Evolutionary conservation across 2,113 vertebrate genomes (phyloP).

Genomic region (Channa argus): DNA sequence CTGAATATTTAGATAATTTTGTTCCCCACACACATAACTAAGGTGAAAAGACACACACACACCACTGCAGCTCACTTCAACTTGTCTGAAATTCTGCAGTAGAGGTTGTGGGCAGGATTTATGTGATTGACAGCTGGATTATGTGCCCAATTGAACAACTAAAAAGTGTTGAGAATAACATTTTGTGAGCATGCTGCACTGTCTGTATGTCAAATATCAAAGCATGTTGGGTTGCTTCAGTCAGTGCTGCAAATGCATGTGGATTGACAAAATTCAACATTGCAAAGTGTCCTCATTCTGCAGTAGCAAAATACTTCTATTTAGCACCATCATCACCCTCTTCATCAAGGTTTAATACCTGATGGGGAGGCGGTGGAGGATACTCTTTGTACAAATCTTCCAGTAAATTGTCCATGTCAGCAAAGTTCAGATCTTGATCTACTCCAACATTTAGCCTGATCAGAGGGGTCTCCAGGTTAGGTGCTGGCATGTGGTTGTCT

Average conservation of each 20-base stretch:
- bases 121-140: slow-evolving; percentile 51
- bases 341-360: slow-evolving; percentile 81
- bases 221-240: slow-evolving; percentile 17
- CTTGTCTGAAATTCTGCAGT: slow-evolving; percentile 13
- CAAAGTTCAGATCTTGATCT: slow-evolving; percentile 76
- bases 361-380: slow-evolving; percentile 85
- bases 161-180: slow-evolving; percentile 14
- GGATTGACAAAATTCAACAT: background rate
- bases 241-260: slow-evolving; percentile 25
- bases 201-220: slow-evolving; percentile 26
- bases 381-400: slow-evolving; percentile 91
- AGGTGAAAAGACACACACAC: slow-evolving; percentile 2
- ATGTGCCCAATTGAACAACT: slow-evolving; percentile 30
- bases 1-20: background rate
- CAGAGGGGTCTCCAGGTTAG: slow-evolving; percentile 78
- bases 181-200: background rate
- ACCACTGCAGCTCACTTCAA: slow-evolving; percentile 35
- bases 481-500: slow-evolving; percentile 39
- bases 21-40: slow-evolving; percentile 23
- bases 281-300: slow-evolving; percentile 6
- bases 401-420: slow-evolving; percentile 88
- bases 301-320: background rate
- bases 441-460: slow-evolving; percentile 73
- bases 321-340: slow-evolving; percentile 9
- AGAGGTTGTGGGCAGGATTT: slow-evolving; percentile 31